Evolutionary conservation across 2,113 vertebrate genomes (phyloP).

Genomic region (Rhadina sibilatrix): DNA sequence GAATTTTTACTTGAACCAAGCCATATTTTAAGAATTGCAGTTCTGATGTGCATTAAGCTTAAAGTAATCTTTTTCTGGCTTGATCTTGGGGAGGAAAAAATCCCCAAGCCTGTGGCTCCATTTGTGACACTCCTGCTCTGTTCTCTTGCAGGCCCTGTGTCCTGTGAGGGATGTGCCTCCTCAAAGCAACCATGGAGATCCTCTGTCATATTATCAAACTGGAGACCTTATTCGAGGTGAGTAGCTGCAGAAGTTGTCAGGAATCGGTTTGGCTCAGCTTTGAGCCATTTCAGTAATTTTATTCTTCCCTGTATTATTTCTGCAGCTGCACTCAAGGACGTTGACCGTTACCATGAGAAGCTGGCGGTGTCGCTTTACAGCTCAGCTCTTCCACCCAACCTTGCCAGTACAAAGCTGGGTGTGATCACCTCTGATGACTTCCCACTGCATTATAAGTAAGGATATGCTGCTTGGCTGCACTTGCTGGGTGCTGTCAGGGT

Average conservation of each 20-base stretch:
- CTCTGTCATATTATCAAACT: slow-evolving; percentile 92
- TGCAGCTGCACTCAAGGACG: slow-evolving; percentile 90
- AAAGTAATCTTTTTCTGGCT: fast-evolving
- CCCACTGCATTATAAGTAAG: slow-evolving; percentile 89
- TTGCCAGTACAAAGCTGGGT: slow-evolving; percentile 85
- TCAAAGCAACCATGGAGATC: slow-evolving; percentile 93
- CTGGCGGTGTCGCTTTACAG: slow-evolving; percentile 86
- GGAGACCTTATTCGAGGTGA: slow-evolving; percentile 93
- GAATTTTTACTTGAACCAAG: neutral
- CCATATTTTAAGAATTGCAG: fast-evolving
- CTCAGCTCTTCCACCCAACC: slow-evolving; percentile 78
- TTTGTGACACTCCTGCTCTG: neutral
- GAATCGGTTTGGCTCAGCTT: fast-evolving
- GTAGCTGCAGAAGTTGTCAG: neutral
- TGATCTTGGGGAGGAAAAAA: neutral
- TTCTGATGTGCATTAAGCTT: neutral
- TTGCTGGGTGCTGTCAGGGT: neutral
- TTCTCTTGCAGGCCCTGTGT: slow-evolving; percentile 85
- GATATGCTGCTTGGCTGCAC: neutral
- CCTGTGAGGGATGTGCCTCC: slow-evolving; percentile 93
- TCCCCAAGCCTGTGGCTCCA: neutral
- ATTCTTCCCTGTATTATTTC: neutral
- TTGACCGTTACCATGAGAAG: slow-evolving; percentile 95
- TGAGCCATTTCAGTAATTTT: neutral
- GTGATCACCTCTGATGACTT: slow-evolving; percentile 90